Percentiles rank a stretch among this genome's conserved stretches.
phyloP scores from a whole-genome alignment of 2,797 vertebrate genomes.

The Ataeniobius toweri region DNA sequence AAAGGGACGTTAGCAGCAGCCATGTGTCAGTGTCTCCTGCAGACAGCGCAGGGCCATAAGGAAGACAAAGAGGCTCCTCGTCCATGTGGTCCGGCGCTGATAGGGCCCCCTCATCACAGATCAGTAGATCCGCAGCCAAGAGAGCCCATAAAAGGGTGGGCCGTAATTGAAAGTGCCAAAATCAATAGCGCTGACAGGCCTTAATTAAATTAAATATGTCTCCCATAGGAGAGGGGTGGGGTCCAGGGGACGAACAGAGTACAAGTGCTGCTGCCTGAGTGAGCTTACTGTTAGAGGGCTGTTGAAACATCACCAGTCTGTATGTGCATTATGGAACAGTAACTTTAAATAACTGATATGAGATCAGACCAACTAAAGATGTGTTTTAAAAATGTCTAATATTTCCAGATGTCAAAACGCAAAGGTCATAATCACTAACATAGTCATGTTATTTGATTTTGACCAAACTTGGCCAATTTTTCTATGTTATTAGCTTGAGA shows the following conservation, averaged over 20 bases:
- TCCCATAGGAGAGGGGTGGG: conserved; percentile 78
- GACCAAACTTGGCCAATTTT: background rate
- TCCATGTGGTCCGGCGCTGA: conserved; percentile 96
- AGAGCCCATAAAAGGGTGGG: conserved; percentile 82
- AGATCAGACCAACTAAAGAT: background rate
- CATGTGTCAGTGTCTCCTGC: conserved; percentile 89
- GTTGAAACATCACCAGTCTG: conserved; percentile 29
- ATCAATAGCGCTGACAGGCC: conserved; percentile 96
- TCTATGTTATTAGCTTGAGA: background rate
- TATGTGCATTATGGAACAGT: background rate
- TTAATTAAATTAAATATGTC: conserved; percentile 99
- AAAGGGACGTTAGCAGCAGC: conserved; percentile 83
- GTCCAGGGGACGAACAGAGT: conserved; percentile 31
- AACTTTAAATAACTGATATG: background rate
- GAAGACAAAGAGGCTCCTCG: conserved; percentile 90
- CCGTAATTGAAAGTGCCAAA: conserved; percentile 98
- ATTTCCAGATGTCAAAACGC: background rate
- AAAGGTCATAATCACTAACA: background rate
- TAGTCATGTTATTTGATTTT: background rate
- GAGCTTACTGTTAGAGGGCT: conserved; percentile 53
- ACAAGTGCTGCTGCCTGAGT: conserved; percentile 39
- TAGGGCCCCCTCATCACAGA: conserved; percentile 93
- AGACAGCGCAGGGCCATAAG: conserved; percentile 86
- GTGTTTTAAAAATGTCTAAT: background rate
- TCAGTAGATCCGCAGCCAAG: conserved; percentile 96